phyloP scores from a whole-genome alignment of 2,888 invertebrate species.

The Neoitamus cyanurus region DNA sequence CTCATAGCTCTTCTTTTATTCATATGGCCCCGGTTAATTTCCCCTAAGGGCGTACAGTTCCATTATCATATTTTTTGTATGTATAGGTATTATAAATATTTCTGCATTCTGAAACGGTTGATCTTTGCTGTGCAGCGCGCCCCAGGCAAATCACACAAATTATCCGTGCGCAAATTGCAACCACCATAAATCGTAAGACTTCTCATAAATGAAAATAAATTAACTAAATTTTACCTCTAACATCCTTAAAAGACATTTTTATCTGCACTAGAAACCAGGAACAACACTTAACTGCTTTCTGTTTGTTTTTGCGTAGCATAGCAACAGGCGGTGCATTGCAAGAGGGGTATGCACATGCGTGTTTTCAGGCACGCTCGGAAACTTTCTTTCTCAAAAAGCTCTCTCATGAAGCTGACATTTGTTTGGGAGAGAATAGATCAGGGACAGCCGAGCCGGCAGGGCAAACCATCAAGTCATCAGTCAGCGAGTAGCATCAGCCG shows the following conservation, averaged over 20 bases:
- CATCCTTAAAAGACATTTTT: conserved; percentile 65
- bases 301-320: conserved; percentile 21
- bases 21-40: too few species aligned
- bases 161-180: too few species aligned
- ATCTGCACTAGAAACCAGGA: neutral
- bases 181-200: too few species aligned
- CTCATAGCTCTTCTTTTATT: too few species aligned
- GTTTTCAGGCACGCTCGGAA: neutral
- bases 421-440: too few species aligned
- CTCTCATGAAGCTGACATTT: neutral
- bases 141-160: too few species aligned
- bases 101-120: too few species aligned
- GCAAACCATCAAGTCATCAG: neutral
- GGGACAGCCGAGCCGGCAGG: too few species aligned
- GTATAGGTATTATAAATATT: too few species aligned
- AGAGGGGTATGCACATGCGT: neutral
- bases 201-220: neutral
- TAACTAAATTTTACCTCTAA: conserved; percentile 58
- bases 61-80: too few species aligned
- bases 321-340: conserved; percentile 27
- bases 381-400: neutral
- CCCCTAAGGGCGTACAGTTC: too few species aligned
- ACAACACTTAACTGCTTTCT: neutral
- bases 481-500: neutral
- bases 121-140: too few species aligned